These are phyloP conservation scores for Sparus aurata DNA, from an alignment of 2,797 vertebrate species.

Conservation along the genomic window DNA sequence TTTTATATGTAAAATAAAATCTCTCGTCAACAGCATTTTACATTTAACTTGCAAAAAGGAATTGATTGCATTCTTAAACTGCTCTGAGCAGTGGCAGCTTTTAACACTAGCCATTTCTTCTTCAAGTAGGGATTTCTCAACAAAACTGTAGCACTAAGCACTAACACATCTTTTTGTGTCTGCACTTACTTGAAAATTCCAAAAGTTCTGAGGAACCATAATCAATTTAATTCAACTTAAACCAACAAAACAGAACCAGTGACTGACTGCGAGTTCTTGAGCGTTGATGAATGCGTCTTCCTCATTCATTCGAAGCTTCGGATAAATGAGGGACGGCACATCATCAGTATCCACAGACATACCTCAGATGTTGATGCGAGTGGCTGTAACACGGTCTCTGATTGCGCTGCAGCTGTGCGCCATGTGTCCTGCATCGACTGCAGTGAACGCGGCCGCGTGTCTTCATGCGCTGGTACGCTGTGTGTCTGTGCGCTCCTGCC, in stretches of 20 bases:
- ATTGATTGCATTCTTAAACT: constrained; percentile 10
- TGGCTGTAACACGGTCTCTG: constrained; percentile 64
- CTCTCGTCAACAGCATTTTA: background rate
- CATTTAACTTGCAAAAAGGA: background rate
- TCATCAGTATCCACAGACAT: constrained; percentile 54
- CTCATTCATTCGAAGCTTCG: constrained; percentile 16
- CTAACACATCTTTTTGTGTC: constrained; percentile 3
- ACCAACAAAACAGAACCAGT: constrained; percentile 31
- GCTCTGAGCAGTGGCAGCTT: background rate
- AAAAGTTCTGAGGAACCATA: constrained; percentile 3
- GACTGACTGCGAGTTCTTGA: constrained; percentile 16
- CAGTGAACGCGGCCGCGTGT: constrained; percentile 57
- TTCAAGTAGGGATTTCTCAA: constrained; percentile 13
- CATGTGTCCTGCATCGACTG: constrained; percentile 63
- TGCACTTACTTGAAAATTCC: constrained; percentile 27
- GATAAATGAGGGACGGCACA: constrained; percentile 43
- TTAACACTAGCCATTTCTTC: constrained; percentile 4
- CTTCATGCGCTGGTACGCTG: constrained; percentile 38
- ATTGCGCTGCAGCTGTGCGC: constrained; percentile 76
- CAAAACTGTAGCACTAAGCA: constrained; percentile 30
- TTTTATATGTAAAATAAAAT: constrained; percentile 9
- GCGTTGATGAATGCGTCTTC: constrained; percentile 37
- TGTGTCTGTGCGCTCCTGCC: constrained; percentile 39
- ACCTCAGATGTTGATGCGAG: constrained; percentile 52
- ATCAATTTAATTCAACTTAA: constrained; percentile 25